phyloP scores from a whole-genome alignment of 2,797 vertebrate genomes.

The Takifugu ocellatus region DNA sequence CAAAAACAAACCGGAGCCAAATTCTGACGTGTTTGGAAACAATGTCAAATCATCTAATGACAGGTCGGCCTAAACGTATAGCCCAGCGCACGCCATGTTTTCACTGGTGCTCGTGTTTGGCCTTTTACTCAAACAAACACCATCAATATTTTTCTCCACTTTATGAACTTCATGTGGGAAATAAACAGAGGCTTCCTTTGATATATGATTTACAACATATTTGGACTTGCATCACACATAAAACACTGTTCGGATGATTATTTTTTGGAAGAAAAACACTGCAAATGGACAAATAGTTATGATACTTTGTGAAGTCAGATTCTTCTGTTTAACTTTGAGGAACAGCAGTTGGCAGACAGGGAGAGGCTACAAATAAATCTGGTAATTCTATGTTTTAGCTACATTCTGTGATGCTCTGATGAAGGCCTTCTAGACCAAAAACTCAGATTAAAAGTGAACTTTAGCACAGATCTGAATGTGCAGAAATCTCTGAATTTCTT shows the following conservation, averaged over 20 bases:
- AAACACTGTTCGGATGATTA: background rate
- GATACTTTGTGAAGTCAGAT: background rate
- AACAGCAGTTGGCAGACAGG: background rate
- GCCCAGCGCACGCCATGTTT: constrained; percentile 32
- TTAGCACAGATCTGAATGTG: too few species aligned
- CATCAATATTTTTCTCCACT: constrained; percentile 37
- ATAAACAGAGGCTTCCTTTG: background rate
- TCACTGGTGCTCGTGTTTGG: constrained; percentile 37
- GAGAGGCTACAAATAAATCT: too few species aligned
- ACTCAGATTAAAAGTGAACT: background rate
- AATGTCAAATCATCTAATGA: constrained; percentile 60
- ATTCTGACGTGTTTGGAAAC: constrained; percentile 59
- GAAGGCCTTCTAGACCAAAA: too few species aligned
- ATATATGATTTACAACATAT: background rate
- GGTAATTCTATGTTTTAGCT: background rate
- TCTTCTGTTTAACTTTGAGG: background rate
- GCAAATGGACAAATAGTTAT: background rate
- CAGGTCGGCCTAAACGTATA: constrained; percentile 55
- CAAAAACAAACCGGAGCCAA: constrained; percentile 44
- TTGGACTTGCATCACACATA: background rate
- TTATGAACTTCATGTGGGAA: constrained; percentile 5
- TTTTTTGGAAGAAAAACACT: background rate
- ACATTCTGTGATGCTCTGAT: background rate
- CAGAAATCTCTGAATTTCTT: too few species aligned
- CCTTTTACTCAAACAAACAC: constrained; percentile 61